These are phyloP conservation scores for Diogma glabrata DNA, from an alignment of 2,888 invertebrate genomes.

Conservation along the genomic window DNA sequence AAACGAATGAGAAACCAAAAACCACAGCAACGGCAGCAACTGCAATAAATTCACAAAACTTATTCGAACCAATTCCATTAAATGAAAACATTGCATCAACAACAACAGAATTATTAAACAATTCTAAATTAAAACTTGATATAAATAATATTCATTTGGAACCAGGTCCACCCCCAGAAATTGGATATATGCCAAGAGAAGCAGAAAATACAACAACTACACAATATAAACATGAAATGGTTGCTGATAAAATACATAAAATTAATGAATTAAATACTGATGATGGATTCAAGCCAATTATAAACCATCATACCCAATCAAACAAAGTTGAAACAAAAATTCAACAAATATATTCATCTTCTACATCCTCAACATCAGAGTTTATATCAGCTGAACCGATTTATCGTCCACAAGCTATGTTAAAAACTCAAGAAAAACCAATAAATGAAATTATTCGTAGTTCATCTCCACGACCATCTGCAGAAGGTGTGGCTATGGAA, in stretches of 20 bases:
- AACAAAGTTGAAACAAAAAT: conserved; percentile 29
- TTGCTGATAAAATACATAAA: conserved; percentile 39
- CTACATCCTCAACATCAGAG: too few relatives aligned
- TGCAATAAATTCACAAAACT: not conserved
- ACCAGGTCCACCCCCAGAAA: conserved; percentile 60
- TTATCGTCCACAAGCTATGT: conserved; percentile 31
- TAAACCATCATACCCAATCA: conserved; percentile 16
- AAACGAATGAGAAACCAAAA: conserved; percentile 8
- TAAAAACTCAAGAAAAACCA: conserved; percentile 28
- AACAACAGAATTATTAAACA: not conserved
- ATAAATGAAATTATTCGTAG: conserved; percentile 27
- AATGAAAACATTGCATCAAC: conserved; percentile 7
- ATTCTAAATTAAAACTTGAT: not conserved
- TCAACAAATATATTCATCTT: conserved; percentile 21
- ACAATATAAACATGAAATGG: conserved; percentile 37
- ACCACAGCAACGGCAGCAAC: conserved; percentile 8
- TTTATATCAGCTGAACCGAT: conserved; percentile 29
- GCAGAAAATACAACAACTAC: too few relatives aligned
- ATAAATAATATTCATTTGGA: conserved; percentile 39
- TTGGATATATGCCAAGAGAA: conserved; percentile 47
- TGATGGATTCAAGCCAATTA: too few relatives aligned
- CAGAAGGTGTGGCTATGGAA: conserved; percentile 54
- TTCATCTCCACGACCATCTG: conserved; percentile 45
- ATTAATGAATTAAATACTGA: too few relatives aligned
- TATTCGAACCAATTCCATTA: conserved; percentile 7